Base-by-base conservation (phyloP, 2,113 vertebrate genomes). In the Leucopsar rothschildi region DNA sequence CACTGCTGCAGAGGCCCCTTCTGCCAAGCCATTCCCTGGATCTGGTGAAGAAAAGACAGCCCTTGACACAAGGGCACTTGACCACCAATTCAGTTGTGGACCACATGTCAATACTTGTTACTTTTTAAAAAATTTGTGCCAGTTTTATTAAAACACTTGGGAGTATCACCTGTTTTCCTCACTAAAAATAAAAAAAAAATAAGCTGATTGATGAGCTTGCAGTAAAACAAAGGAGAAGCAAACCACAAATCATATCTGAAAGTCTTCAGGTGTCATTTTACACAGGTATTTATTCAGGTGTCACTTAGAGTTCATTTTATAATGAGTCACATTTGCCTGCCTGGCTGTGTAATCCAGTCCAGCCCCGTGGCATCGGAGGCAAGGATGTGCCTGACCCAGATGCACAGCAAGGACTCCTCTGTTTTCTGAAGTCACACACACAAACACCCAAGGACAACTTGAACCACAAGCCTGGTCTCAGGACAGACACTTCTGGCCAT, bases 351-450 rank as follows among this genome's bases (percentile, higher is more conserved):
- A 24, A 79, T 9, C 55, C 59, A 39, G 3, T 44, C 83, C 45
- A 82, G 37, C 66, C 70, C 70, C 0, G 0, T 4, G 6, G 69
- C 5, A 2, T 2, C 2, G 0, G 59, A 50, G 80, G 33, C 35
- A 31, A 88, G 70, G 55, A 73, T 45, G 37, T 50, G 60, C 49
- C 72, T 42, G 44, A 60, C 78, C 60, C 25, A 3, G 60, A 14
- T n/a, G 11, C 81, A 15, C 33, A 56, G 77, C 70, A 35, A 65
- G 42, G 55, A 82, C 65, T 20, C 35, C 50, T 81, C 4, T 0
- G 9, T 50, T 68, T 89, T 33, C 59, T 59, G 27, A 76, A 80
- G 55, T 37, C 75, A 45, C 70, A 49, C 53, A 64, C 44, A 60
- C n/a, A 65, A 90, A 72, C 8, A 63, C 57, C 37, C 35, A 57